Percentiles rank a stretch among this genome's conserved stretches.
phyloP scores from a whole-genome alignment of 2,888 invertebrate genomes.

The Euproctis similis region DNA sequence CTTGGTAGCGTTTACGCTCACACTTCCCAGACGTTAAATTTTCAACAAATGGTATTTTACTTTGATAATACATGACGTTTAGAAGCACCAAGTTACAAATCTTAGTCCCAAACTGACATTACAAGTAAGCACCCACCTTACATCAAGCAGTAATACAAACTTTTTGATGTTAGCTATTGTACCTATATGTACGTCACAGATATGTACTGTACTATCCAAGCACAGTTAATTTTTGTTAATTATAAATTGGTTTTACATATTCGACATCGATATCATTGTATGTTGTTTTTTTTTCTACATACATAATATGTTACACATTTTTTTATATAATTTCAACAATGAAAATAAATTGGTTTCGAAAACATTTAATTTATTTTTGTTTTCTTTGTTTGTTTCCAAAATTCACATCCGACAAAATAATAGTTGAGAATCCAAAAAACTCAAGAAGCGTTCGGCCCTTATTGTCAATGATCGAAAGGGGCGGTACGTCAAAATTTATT shows the following conservation, averaged over 20 bases:
- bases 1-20: conserved; percentile 71
- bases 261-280: conserved; percentile 19
- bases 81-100: conserved; percentile 51
- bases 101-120: conserved; percentile 42
- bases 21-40: conserved; percentile 67
- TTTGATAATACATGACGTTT: conserved; percentile 58
- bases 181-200: conserved; percentile 20
- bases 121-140: conserved; percentile 67
- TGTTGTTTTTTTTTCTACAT: conserved; percentile 24
- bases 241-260: conserved; percentile 21
- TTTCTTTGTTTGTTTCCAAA: conserved; percentile 22
- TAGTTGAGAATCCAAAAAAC: conserved; percentile 13
- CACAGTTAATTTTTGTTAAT: conserved; percentile 21
- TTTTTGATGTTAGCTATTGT: conserved; percentile 24
- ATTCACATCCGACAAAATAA: conserved; percentile 16
- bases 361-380: conserved; percentile 26
- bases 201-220: conserved; percentile 19
- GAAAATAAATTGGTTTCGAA: conserved; percentile 33
- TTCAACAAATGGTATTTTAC: conserved; percentile 48
- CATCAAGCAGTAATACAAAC: conserved; percentile 33
- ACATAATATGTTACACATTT: conserved; percentile 19
- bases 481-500: conserved; percentile 15
- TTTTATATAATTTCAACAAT: conserved; percentile 26
- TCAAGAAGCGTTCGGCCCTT: conserved; percentile 11
- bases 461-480: conserved; percentile 8